Evolutionary conservation across 2,888 invertebrate species (phyloP).

Genomic region (Spisula subtruncata): DNA sequence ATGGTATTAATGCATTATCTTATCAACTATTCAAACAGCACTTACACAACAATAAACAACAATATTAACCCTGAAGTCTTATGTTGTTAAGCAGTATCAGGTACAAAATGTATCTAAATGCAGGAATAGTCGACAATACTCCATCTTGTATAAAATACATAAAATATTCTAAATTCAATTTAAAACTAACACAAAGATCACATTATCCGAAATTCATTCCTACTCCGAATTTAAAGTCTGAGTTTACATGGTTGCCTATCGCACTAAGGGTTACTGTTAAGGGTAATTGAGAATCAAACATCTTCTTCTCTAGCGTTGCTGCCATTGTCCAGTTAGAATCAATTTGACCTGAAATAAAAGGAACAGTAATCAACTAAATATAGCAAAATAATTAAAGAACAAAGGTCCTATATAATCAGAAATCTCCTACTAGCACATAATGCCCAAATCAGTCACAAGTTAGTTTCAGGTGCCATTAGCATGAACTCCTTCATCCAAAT

Average conservation of each 20-base stretch:
- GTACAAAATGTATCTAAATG: background rate
- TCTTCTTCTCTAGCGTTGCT: constrained; percentile 97
- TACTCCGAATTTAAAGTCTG: constrained; percentile 97
- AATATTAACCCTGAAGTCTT: background rate
- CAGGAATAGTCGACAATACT: background rate
- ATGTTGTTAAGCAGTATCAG: background rate
- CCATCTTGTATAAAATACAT: constrained; percentile 9
- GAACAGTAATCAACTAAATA: constrained; percentile 5
- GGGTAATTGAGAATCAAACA: constrained; percentile 95
- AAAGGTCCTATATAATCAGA: too few relatives aligned
- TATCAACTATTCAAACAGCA: background rate
- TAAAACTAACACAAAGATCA: background rate
- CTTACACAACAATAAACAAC: background rate
- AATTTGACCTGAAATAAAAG: constrained; percentile 92
- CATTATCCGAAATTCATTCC: constrained; percentile 95
- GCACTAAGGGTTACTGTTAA: constrained; percentile 97
- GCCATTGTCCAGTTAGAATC: constrained; percentile 91
- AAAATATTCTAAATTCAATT: constrained; percentile 4
- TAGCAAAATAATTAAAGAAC: background rate
- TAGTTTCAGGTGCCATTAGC: too few relatives aligned
- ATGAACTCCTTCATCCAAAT: too few relatives aligned
- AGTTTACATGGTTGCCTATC: constrained; percentile 96
- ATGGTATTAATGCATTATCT: background rate
- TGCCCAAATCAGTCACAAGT: too few relatives aligned
- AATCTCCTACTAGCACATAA: too few relatives aligned